Percentiles rank a stretch among this genome's conserved stretches.
Conservation (phyloP, 2,888 invertebrate genomes). For the Pheosia tremula region DNA sequence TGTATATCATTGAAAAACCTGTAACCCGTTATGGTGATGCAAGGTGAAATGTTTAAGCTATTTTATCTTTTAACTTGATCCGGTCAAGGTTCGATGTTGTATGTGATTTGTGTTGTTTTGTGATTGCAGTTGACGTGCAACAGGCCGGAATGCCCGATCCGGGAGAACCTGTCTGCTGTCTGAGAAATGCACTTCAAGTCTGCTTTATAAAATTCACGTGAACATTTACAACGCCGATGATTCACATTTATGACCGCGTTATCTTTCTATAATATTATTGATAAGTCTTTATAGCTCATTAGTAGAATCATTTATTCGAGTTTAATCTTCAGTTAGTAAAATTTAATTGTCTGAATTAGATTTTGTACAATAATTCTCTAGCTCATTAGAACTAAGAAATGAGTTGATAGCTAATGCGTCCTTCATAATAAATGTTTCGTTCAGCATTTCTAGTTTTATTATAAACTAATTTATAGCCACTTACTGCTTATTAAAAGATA, state of each 20-base stretch:
- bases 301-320: conserved; percentile 19
- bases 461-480: conserved; percentile 4
- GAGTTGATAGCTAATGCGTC: conserved; percentile 19
- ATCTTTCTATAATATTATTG: conserved; percentile 29
- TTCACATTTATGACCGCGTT: conserved; percentile 46
- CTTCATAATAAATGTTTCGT: conserved; percentile 16
- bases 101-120: conserved; percentile 40
- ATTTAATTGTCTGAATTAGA: conserved; percentile 14
- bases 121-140: conserved; percentile 44
- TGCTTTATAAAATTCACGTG: conserved; percentile 69
- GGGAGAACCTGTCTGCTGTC: conserved; percentile 72
- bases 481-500: background rate
- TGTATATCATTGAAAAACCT: conserved; percentile 68
- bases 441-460: background rate
- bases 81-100: conserved; percentile 51
- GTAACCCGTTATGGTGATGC: conserved; percentile 58
- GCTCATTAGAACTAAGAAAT: conserved; percentile 12
- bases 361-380: conserved; percentile 7
- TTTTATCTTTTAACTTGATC: conserved; percentile 59
- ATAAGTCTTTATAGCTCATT: conserved; percentile 25
- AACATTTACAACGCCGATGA: conserved; percentile 49
- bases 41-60: conserved; percentile 51
- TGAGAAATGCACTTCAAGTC: conserved; percentile 67
- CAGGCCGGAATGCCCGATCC: conserved; percentile 75
- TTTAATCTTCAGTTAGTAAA: conserved; percentile 18